Base-by-base conservation (phyloP, 2,797 vertebrate species). In the Fistularia tabacaria region DNA sequence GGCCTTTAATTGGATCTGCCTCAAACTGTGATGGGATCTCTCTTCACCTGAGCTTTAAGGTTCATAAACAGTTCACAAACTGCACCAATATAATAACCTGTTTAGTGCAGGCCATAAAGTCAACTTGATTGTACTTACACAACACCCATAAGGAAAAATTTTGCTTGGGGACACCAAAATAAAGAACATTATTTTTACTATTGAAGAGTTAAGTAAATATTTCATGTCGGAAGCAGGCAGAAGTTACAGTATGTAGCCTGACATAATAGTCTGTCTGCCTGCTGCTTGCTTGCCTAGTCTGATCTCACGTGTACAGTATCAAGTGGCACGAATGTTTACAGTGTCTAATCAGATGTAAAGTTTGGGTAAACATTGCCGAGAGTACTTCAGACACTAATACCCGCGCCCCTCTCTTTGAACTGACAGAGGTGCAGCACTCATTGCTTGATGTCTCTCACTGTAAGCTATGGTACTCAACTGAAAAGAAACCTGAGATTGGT, bases 291-390 rank as follows among this genome's bases (percentile, higher is more conserved):
- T 73, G 69, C 58, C 44, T 64, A 83, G 80, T 85, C 80, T 86
- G 84, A 87, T 71, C 77, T 89, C 83, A 85, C 47, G 2, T 53
- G 38, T 13, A 10, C 12, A 3, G 75, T 71, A 76, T 88, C 75
- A 54, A 69, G 70, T 86, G 69, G 64, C 76, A 37, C 11, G 48
- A 60, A 57, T 73, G 78, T 85, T 87, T 85, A 83, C 37, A 63
- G 47, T 59, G 73, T 77, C 49, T 72, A 77, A 81, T 83, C 70
- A 81, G 71, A 76, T 76, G 67, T 78, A 67, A 66, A 62, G 47
- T 65, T 69, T 66, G 72, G 54, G 50, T 74, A 76, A 85, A 85
- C 73, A 69, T 36, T 50, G 46, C 60, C 48, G 60, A 72, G 62
- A 64, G 52, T 46, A 63, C 50, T 69, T 62, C 38, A 66, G 73